A percentile compares a stretch with the other conserved stretches of the same genome.
Evolutionary conservation across 2,888 invertebrate genomes (phyloP).

Genomic region (Drosophila hamatofila): DNA sequence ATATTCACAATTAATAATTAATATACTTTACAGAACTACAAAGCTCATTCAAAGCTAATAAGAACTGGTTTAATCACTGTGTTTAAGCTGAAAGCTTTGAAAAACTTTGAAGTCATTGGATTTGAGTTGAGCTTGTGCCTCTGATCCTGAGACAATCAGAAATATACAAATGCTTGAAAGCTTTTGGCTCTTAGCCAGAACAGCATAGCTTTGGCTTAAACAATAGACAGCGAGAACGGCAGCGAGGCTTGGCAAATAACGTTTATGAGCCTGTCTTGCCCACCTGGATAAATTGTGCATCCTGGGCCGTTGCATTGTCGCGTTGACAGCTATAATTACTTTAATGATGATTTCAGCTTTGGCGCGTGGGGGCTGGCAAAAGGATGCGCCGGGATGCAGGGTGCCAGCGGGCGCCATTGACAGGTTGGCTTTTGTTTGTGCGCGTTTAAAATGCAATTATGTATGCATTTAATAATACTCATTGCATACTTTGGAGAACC

Average conservation of each 20-base stretch:
- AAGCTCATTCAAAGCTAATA: neutral
- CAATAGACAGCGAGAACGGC: neutral
- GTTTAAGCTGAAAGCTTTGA: neutral
- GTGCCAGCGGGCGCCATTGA: conserved; percentile 17
- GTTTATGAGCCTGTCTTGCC: conserved; percentile 35
- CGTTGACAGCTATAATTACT: conserved; percentile 72
- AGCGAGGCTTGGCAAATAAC: conserved; percentile 19
- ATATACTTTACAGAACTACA: neutral
- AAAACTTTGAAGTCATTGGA: neutral
- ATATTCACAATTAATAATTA: neutral
- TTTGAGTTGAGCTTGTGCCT: neutral
- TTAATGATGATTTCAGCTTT: conserved; percentile 70
- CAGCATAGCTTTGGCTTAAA: conserved; percentile 8
- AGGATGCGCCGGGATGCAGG: neutral
- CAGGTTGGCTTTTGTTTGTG: conserved; percentile 63
- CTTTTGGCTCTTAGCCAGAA: conserved; percentile 21
- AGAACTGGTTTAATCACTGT: neutral
- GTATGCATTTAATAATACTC: conserved; percentile 60
- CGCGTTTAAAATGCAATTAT: conserved; percentile 72
- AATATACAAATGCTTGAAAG: neutral
- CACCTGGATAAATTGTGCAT: conserved; percentile 33
- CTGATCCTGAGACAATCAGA: neutral
- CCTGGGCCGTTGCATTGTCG: conserved; percentile 23
- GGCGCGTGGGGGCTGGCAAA: neutral
- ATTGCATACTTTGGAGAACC: conserved; percentile 59